Percentiles rank a stretch among this genome's conserved stretches.
Evolutionary conservation across 30 jellyfish, hydroid and myxozoan genomes (phyloP).

Genomic region (Hydractinia symbiolongicarpus): DNA sequence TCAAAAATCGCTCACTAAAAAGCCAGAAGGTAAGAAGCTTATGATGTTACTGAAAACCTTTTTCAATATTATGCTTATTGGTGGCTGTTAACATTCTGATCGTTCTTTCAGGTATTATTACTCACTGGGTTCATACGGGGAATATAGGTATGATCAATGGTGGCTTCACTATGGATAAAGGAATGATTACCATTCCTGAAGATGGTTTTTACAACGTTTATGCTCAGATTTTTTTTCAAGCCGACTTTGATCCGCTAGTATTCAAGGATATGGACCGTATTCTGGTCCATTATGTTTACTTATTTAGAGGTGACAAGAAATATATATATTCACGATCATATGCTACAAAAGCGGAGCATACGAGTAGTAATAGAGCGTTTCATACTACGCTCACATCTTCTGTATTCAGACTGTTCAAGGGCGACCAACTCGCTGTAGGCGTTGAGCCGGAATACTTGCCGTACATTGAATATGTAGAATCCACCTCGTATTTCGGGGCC

Average conservation of each 20-base stretch:
- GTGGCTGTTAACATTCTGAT: not conserved
- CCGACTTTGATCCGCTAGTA: constrained; percentile 17
- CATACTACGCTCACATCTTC: constrained; percentile 34
- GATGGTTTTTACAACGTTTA: constrained; percentile 38
- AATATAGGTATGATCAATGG: constrained; percentile 19
- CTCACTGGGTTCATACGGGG: constrained; percentile 4
- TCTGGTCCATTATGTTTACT: constrained; percentile 36
- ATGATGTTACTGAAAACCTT: not conserved
- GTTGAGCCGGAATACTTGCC: constrained; percentile 25
- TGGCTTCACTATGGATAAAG: constrained; percentile 4
- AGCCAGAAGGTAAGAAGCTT: constrained; percentile 19
- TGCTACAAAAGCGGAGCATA: constrained; percentile 32
- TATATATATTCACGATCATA: constrained; percentile 24
- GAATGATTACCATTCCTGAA: constrained; percentile 34
- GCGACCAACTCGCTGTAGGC: constrained; percentile 42
- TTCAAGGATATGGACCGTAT: constrained; percentile 20
- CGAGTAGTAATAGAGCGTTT: constrained; percentile 15
- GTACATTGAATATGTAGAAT: constrained; percentile 32
- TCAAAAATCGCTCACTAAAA: not conserved
- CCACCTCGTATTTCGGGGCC: constrained; percentile 46
- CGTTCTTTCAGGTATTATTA: constrained; percentile 22
- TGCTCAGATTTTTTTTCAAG: constrained; percentile 46
- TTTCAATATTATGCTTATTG: not conserved
- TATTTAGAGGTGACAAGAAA: constrained; percentile 14
- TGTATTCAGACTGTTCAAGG: constrained; percentile 36